Conservation (phyloP, 2,113 vertebrate species). For the Percina caprodes region DNA sequence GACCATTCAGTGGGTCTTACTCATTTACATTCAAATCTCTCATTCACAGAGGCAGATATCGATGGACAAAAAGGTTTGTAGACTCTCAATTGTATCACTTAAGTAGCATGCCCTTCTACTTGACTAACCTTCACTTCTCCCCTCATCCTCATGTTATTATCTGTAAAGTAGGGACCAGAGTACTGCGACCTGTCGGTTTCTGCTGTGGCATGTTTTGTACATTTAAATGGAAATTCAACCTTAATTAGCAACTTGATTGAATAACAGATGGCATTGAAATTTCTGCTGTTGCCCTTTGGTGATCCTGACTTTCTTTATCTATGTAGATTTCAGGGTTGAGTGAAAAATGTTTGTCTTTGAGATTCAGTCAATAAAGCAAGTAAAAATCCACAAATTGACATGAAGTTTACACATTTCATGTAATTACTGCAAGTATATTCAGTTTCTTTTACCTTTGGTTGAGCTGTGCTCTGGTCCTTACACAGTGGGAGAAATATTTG, state of each 20-base stretch:
- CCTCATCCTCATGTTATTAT: slow-evolving; percentile 64
- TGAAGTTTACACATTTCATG: not conserved
- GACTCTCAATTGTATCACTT: slow-evolving; percentile 81
- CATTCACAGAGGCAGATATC: slow-evolving; percentile 86
- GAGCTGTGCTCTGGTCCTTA: slow-evolving; percentile 67
- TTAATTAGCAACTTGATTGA: slow-evolving; percentile 36
- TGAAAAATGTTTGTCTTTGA: not conserved
- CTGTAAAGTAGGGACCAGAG: slow-evolving; percentile 63
- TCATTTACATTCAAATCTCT: slow-evolving; percentile 86
- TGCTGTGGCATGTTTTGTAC: slow-evolving; percentile 45
- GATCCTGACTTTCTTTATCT: not conserved
- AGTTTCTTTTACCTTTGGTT: slow-evolving; percentile 30
- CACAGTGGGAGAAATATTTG: slow-evolving; percentile 40
- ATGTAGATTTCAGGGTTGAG: slow-evolving; percentile 2
- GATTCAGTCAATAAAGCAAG: not conserved
- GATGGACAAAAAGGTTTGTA: slow-evolving; percentile 87
- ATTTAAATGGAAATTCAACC: slow-evolving; percentile 29
- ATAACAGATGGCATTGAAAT: not conserved
- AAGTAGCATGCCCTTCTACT: slow-evolving; percentile 81
- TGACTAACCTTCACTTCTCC: slow-evolving; percentile 72
- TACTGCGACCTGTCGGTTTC: slow-evolving; percentile 45
- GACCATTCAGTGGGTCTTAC: slow-evolving; percentile 63
- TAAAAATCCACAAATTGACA: not conserved
- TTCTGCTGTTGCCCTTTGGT: not conserved
- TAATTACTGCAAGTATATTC: not conserved